Percentiles rank a stretch among this genome's conserved stretches.
Conservation (phyloP, 1,140 invertebrate genomes). For the Papilio xuthus region DNA sequence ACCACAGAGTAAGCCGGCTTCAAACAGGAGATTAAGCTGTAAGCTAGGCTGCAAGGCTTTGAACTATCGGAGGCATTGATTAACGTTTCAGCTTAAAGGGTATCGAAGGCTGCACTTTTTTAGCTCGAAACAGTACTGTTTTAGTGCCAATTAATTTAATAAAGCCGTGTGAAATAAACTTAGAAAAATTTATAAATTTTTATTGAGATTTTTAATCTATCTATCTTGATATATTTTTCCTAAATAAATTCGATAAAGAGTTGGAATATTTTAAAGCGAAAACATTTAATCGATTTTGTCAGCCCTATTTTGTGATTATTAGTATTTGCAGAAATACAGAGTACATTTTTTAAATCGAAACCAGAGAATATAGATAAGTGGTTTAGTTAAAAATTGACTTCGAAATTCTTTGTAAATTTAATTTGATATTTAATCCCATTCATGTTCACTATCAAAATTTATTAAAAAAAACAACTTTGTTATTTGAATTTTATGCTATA, state of each 20-base stretch:
- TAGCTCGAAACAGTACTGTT: background rate
- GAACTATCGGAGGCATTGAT: constrained; percentile 21
- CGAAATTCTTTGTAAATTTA: background rate
- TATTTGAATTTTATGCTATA: background rate
- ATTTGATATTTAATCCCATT: background rate
- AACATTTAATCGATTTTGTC: too few species aligned
- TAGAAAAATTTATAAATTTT: too few species aligned
- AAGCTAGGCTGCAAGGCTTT: constrained; percentile 11
- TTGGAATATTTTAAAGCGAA: too few species aligned
- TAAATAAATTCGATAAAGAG: too few species aligned
- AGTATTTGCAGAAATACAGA: too few species aligned
- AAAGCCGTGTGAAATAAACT: background rate
- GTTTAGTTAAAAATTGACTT: background rate
- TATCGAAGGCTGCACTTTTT: constrained; percentile 19
- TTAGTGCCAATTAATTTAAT: constrained; percentile 7
- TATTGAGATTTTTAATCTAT: too few species aligned
- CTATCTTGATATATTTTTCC: too few species aligned
- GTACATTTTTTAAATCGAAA: background rate
- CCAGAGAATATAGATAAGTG: background rate
- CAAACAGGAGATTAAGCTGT: constrained; percentile 22
- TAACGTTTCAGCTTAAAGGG: constrained; percentile 14
- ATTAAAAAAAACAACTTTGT: background rate
- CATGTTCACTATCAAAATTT: background rate
- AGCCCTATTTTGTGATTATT: too few species aligned
- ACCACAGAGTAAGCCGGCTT: constrained; percentile 13